phyloP scores from a whole-genome alignment of 2,113 vertebrate species.

The Oxyruncus cristatus region DNA sequence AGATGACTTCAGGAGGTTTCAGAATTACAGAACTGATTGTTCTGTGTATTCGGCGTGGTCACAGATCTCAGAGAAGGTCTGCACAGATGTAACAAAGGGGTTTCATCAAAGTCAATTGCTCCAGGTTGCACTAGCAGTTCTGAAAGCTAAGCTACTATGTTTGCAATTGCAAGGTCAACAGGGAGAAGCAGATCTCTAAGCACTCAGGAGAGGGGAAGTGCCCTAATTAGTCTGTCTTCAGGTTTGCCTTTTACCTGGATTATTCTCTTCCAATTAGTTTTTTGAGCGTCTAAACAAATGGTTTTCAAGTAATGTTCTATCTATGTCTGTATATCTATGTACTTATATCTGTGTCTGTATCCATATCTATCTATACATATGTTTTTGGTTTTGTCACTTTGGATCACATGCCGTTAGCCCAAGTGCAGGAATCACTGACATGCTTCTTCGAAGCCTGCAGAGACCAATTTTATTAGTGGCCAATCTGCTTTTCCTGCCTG shows the following conservation, averaged over 20 bases:
- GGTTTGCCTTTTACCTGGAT: not conserved
- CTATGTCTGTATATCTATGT: not conserved
- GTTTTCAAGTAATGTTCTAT: not conserved
- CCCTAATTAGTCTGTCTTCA: not conserved
- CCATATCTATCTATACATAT: not conserved
- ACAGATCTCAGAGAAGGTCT: not conserved
- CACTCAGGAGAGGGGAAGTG: not conserved
- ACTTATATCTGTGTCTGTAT: not conserved
- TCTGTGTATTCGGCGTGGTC: not conserved
- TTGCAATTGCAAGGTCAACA: not conserved
- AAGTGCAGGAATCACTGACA: not conserved
- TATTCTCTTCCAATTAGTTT: not conserved
- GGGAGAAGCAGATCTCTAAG: not conserved
- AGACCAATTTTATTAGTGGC: not conserved
- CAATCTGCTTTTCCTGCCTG: not conserved
- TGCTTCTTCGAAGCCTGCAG: not conserved
- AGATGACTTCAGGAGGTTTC: not conserved
- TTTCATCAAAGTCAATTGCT: not conserved
- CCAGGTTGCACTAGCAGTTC: not conserved
- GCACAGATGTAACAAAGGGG: too few relatives aligned
- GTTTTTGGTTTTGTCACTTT: not conserved
- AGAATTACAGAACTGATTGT: not conserved
- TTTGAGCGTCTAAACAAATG: rapidly evolving
- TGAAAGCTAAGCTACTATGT: not conserved
- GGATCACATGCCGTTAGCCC: not conserved